A percentile compares a stretch with the other conserved stretches of the same genome.
These are phyloP conservation scores for Stercorarius parasiticus DNA, from an alignment of 2,113 vertebrate species.

Conservation along the genomic window DNA sequence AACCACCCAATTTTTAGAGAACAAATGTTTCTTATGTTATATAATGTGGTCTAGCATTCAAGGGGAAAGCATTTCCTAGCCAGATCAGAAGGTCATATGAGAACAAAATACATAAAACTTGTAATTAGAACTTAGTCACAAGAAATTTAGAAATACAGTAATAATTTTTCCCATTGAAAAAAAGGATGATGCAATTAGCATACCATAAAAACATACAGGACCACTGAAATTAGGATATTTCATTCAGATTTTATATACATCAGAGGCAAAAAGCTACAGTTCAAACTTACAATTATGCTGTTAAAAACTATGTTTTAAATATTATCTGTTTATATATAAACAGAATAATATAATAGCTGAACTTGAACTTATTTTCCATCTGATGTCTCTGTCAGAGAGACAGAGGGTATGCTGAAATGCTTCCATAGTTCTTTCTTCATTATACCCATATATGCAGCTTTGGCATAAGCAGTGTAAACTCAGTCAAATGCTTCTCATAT, in stretches of 20 bases:
- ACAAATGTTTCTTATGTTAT: not conserved
- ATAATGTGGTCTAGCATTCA: not conserved
- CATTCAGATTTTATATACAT: not conserved
- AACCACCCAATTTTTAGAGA: not conserved
- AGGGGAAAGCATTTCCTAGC: not conserved
- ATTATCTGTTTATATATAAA: not conserved
- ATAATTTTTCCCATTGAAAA: not conserved
- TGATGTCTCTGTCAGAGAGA: not conserved
- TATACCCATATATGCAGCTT: not conserved
- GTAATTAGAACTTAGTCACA: not conserved
- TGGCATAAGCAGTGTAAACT: not conserved
- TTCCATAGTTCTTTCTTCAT: not conserved
- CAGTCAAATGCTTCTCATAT: not conserved
- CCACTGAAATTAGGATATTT: not conserved
- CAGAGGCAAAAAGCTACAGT: not conserved
- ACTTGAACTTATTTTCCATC: not conserved
- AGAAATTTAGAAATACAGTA: not conserved
- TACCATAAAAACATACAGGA: not conserved
- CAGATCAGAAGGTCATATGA: not conserved
- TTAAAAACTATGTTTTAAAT: not conserved
- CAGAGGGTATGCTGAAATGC: not conserved
- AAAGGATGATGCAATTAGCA: not conserved
- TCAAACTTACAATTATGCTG: not conserved
- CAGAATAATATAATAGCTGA: not conserved
- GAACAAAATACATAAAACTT: not conserved